Percentiles rank a stretch among this genome's conserved stretches.
phyloP scores from a whole-genome alignment of 1,140 invertebrate species.

The Drosophila kikkawai region DNA sequence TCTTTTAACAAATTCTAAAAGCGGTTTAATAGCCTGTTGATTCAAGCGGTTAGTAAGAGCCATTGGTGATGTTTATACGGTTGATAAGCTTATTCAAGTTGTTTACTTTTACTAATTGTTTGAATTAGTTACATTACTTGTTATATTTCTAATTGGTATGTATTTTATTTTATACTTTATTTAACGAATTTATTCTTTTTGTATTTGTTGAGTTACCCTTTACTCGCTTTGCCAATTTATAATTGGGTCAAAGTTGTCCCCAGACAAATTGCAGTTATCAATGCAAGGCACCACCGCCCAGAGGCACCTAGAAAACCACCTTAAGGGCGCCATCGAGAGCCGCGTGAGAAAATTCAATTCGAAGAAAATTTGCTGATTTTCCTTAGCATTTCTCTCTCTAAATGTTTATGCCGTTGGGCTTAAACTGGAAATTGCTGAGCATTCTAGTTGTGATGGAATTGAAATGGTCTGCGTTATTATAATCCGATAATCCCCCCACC shows the following conservation, averaged over 20 bases:
- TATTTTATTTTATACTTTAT: neutral
- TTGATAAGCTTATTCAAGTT: neutral
- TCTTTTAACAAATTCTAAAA: conserved; percentile 6
- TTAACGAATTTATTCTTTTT: neutral
- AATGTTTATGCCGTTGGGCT: neutral
- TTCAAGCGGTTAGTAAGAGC: conserved; percentile 1
- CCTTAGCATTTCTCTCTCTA: neutral
- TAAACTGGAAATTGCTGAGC: neutral
- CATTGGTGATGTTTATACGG: neutral
- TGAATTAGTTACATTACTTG: neutral
- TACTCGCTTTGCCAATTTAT: conserved; percentile 7
- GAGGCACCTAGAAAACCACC: neutral
- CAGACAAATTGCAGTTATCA: conserved; percentile 33
- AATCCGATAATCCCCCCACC: neutral
- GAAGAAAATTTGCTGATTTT: neutral
- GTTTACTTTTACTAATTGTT: neutral
- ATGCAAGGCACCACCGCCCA: conserved; percentile 12
- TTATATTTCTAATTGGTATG: neutral
- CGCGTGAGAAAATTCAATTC: conserved; percentile 48
- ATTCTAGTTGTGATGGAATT: conserved; percentile 5
- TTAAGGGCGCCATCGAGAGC: neutral
- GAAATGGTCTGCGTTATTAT: neutral
- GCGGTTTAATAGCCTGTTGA: conserved; percentile 5
- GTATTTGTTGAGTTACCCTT: neutral
- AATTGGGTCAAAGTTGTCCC: conserved; percentile 44